Conservation (phyloP, 2,888 invertebrate species). For the Pelosia muscerda region DNA sequence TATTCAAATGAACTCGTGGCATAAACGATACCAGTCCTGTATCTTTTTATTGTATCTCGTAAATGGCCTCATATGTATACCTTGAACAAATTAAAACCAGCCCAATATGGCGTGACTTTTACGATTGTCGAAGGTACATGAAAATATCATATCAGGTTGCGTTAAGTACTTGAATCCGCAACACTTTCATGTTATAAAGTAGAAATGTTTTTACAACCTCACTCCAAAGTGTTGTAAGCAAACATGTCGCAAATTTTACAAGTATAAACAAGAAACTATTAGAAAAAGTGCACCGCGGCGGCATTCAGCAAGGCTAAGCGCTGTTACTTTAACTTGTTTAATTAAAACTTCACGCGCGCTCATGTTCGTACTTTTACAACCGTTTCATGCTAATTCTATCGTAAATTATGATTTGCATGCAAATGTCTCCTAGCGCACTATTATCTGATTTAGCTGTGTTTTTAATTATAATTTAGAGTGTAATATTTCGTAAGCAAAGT, state of each 20-base stretch:
- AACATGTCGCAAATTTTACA: too few relatives aligned
- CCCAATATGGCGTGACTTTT: background rate
- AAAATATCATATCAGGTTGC: background rate
- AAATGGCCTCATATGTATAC: background rate
- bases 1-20: background rate
- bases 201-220: too few relatives aligned
- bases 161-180: background rate
- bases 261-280: background rate
- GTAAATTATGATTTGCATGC: slow-evolving; percentile 34
- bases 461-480: slow-evolving; percentile 22
- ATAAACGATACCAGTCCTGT: background rate
- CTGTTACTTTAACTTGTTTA: slow-evolving; percentile 25
- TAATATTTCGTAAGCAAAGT: slow-evolving; percentile 9
- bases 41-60: background rate
- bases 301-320: slow-evolving; percentile 55
- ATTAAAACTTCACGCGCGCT: slow-evolving; percentile 18
- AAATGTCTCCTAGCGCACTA: slow-evolving; percentile 21
- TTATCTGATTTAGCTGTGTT: slow-evolving; percentile 3
- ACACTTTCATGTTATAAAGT: background rate
- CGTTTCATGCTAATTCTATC: slow-evolving; percentile 14
- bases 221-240: background rate
- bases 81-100: background rate
- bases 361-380: slow-evolving; percentile 15
- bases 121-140: slow-evolving; percentile 2
- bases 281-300: slow-evolving; percentile 14